Evolutionary conservation across 2,113 vertebrate species (phyloP).

Genomic region (Hydropotes inermis): DNA sequence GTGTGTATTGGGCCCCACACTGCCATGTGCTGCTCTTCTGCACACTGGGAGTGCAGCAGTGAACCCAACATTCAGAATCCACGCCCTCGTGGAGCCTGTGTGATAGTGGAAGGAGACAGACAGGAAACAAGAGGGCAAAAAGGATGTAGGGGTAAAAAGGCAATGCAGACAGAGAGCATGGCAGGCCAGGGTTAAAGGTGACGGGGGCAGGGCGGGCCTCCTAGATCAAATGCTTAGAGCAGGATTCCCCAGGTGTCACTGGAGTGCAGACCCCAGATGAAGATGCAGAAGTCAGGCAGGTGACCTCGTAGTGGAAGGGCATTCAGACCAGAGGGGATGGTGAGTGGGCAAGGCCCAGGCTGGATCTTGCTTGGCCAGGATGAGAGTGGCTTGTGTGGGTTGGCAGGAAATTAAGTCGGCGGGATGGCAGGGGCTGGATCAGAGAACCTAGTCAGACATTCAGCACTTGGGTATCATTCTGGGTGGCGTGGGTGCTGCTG

Average conservation of each 20-base stretch:
- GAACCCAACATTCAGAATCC: not conserved
- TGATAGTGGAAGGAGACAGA: not conserved
- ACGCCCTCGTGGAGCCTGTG: not conserved
- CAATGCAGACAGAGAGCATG: too few relatives aligned
- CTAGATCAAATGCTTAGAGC: rapidly evolving
- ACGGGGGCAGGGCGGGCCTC: rapidly evolving
- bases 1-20: not conserved
- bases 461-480: not conserved
- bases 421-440: not conserved
- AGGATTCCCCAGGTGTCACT: not conserved
- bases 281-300: not conserved
- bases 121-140: not conserved
- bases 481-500: not conserved
- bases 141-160: too few relatives aligned
- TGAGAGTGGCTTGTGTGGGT: not conserved
- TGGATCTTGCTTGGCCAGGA: not conserved
- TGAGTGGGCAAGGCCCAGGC: not conserved
- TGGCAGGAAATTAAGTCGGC: not conserved
- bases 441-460: not conserved
- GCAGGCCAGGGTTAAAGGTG: not conserved
- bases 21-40: not conserved
- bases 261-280: not conserved
- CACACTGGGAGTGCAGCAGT: not conserved
- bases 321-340: not conserved
- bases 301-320: not conserved